Evolutionary conservation across 2,797 vertebrate genomes (phyloP).

Genomic region (Pipistrellus pipistrellus): DNA sequence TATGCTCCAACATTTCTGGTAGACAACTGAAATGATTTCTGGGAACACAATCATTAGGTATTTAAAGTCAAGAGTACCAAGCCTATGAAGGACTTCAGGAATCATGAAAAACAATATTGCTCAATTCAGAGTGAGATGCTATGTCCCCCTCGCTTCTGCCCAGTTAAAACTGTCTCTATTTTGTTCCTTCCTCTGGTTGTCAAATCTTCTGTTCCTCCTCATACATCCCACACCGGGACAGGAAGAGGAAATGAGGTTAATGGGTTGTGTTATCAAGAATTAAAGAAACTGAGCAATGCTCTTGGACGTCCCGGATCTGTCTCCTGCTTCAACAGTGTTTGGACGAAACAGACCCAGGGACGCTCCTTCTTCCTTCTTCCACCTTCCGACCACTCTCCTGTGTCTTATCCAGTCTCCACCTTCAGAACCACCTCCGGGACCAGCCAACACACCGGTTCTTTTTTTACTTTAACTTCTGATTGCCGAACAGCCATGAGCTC

Average conservation of each 20-base stretch:
- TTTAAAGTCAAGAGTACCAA: background rate
- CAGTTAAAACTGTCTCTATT: background rate
- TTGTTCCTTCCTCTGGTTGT: background rate
- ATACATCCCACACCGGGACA: background rate
- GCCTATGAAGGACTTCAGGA: background rate
- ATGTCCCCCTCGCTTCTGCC: background rate
- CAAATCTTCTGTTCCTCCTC: background rate
- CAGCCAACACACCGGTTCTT: too few relatives aligned
- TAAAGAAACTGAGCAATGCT: background rate
- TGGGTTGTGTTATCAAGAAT: background rate
- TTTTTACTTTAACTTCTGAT: too few relatives aligned
- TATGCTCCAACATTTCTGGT: background rate
- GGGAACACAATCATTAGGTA: background rate
- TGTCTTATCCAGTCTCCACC: too few relatives aligned
- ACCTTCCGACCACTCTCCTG: too few relatives aligned
- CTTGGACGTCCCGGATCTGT: too few relatives aligned
- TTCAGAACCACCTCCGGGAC: too few relatives aligned
- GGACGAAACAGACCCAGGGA: too few relatives aligned
- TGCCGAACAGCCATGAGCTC: too few relatives aligned
- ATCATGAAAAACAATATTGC: background rate
- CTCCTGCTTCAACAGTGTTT: too few relatives aligned
- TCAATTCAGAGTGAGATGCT: background rate
- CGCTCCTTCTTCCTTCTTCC: too few relatives aligned
- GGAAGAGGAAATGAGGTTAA: background rate
- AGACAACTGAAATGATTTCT: background rate